Evolutionary conservation across 2,797 vertebrate species (phyloP).

Genomic region (Sebastes kiyomatsui): DNA sequence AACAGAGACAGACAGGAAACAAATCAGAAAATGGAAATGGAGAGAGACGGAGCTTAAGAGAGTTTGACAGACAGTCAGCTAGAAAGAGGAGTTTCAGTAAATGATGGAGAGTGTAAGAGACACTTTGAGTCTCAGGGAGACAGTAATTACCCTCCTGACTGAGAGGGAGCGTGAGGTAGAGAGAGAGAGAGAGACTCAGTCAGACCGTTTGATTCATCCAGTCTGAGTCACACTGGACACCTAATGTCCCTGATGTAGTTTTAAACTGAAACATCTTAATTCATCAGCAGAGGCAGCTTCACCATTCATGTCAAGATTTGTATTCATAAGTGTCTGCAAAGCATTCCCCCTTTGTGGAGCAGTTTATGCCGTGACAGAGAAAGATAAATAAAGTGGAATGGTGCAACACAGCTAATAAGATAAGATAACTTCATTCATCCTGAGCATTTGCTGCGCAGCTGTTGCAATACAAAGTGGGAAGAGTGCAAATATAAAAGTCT

Average conservation of each 20-base stretch:
- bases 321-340: background rate
- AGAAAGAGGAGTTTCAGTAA: conserved; percentile 15
- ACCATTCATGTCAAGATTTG: background rate
- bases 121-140: conserved; percentile 15
- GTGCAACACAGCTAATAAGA: background rate
- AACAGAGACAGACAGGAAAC: background rate
- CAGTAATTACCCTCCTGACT: conserved; percentile 36
- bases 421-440: background rate
- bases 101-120: conserved; percentile 26
- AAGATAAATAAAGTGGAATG: background rate
- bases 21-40: background rate
- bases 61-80: background rate
- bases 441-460: background rate
- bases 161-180: conserved; percentile 7
- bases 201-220: background rate
- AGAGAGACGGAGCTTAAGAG: background rate
- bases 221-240: background rate
- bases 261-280: background rate
- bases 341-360: too few relatives aligned
- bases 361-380: background rate
- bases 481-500: background rate
- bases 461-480: background rate
- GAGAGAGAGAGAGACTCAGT: background rate
- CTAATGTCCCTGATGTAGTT: background rate
- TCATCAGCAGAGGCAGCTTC: background rate